Evolutionary conservation across 2,113 vertebrate species (phyloP), one percentile per base, ranked within the genome.

Genomic region (Sinocyclocheilus anshuiensis): DNA sequence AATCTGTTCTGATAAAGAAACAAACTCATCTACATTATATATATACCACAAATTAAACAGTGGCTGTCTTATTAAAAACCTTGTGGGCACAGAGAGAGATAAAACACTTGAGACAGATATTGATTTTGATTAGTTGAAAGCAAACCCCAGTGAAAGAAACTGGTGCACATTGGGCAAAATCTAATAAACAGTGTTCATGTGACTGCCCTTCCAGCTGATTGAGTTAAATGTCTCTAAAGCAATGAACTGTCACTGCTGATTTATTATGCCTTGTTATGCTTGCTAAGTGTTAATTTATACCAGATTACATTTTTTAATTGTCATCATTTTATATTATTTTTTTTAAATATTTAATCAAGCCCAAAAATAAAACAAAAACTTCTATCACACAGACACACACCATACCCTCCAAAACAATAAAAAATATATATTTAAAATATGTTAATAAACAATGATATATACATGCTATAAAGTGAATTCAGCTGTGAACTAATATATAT

Each of bases 81-180:
- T 67, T n/a, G 77, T 48, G 61, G 53, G 48, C 33, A 77, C 24
- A 22, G 4, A 42, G 16, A 76, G 18, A 81, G 26, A 45, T 33
- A 29, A 75, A 55, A 50, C 20, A 67, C 55, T 76, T 61, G 61
- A 77, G 45, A 50, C 36, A 50, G 61, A 45, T 86, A 88, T 86
- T 83, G 87, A 88, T 83, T 86, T 29, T 45, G 36, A 59, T 84
- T 83, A 6, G 63, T 61, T 83, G 53, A 78, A 86, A 77, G 29
- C 45, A 71, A 71, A 65, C 61, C 76, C 50, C 2, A 26, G 59
- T 65, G 83, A 86, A 86, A 84, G 53, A 53, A 75, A 78, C 50
- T 33, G 50, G n/a, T 3, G 29, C 2, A 33, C 29, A 33, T 33
- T 77, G 24, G 7, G 78, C 45, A 63, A 63, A 80, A 18, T 63